A percentile compares a stretch with the other conserved stretches of the same genome.
Evolutionary conservation across 2,113 vertebrate genomes (phyloP).

Genomic region (Strigops habroptila): DNA sequence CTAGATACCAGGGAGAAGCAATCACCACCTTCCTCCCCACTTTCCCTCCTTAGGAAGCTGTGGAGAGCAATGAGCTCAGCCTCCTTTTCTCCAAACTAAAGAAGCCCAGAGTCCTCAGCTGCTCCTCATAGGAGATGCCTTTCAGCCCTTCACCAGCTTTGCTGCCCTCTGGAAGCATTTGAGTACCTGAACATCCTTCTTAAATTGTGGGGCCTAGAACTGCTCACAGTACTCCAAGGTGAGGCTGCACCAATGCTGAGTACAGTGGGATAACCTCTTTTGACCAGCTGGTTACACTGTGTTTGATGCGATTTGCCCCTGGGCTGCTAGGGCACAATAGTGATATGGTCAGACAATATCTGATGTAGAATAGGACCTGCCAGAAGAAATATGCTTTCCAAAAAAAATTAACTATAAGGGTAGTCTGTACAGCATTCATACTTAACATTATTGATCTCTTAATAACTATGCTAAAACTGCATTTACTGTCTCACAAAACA

Average conservation of each 20-base stretch:
- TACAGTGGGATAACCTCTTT: neutral
- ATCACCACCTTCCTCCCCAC: neutral
- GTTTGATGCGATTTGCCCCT: neutral
- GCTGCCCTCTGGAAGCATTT: neutral
- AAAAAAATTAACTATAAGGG: neutral
- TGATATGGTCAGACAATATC: neutral
- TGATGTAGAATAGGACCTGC: neutral
- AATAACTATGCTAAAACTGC: neutral
- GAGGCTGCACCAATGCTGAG: neutral
- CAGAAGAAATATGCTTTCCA: neutral
- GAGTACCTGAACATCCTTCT: neutral
- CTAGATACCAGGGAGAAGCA: neutral
- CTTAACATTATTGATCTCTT: neutral
- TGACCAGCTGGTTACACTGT: neutral
- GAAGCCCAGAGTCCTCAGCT: neutral
- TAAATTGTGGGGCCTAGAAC: neutral
- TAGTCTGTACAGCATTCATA: neutral
- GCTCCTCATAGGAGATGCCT: rapidly evolving
- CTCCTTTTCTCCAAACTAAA: neutral
- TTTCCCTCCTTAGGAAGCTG: neutral
- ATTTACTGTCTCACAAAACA: neutral
- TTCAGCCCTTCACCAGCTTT: neutral
- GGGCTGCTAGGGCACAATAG: neutral
- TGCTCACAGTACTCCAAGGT: neutral
- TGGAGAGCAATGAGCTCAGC: neutral